A percentile compares a stretch with the other conserved stretches of the same genome.
Conservation (phyloP, 1,140 invertebrate species). For the Drosophila sp. region DNA sequence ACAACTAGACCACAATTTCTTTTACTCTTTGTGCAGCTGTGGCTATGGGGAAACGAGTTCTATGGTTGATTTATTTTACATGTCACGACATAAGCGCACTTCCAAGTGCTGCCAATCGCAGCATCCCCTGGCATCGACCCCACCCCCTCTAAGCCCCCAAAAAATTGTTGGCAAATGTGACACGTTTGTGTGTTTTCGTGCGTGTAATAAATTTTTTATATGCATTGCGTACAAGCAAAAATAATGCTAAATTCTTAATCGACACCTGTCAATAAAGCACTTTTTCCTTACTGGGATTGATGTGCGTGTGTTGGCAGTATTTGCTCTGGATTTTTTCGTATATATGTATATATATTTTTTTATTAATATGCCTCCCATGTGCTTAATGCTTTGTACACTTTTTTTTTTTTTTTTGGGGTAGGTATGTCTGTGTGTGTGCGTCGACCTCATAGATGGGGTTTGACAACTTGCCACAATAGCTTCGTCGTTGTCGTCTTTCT, state of each 20-base stretch:
- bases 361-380: constrained; percentile 75
- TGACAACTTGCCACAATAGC: constrained; percentile 49
- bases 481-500: constrained; percentile 16
- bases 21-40: constrained; percentile 41
- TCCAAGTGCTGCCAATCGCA: constrained; percentile 63
- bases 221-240: constrained; percentile 68
- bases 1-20: constrained; percentile 39
- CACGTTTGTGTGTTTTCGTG: constrained; percentile 79
- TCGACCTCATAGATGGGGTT: constrained; percentile 8
- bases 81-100: constrained; percentile 77
- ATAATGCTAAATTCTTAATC: constrained; percentile 81
- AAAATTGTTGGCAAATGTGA: constrained; percentile 58
- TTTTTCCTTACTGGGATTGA: constrained; percentile 44
- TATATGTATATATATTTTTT: constrained; percentile 24
- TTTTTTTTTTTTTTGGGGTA: background rate
- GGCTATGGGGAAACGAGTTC: constrained; percentile 25
- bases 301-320: constrained; percentile 33
- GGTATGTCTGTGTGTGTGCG: background rate
- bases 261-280: constrained; percentile 75
- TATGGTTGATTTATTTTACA: constrained; percentile 77
- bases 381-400: constrained; percentile 60
- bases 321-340: constrained; percentile 2
- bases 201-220: constrained; percentile 81
- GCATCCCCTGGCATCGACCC: constrained; percentile 11
- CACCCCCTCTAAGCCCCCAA: background rate